These are phyloP conservation scores for Habropoda laboriosa DNA, from an alignment of 1,140 invertebrate species.

Conservation along the genomic window DNA sequence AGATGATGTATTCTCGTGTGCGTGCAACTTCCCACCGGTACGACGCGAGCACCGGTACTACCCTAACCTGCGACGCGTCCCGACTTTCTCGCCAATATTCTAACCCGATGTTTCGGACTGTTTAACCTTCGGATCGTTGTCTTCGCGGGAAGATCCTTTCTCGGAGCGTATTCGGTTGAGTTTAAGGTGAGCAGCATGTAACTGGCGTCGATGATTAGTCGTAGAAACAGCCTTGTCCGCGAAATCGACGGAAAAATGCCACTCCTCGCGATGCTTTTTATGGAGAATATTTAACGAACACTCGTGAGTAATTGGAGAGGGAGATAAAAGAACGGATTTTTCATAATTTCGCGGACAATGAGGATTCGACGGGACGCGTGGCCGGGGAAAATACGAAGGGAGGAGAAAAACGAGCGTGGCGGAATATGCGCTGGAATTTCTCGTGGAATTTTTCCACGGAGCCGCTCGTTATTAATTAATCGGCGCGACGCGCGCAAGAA, in stretches of 20 bases:
- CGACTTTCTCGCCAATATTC: no score
- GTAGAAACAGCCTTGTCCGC: background rate
- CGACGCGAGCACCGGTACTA: no score
- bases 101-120: no score
- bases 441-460: background rate
- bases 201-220: slow-evolving; percentile 8
- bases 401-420: background rate
- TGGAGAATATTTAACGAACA: slow-evolving; percentile 18
- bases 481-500: background rate
- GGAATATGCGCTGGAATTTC: background rate
- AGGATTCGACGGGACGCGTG: no score
- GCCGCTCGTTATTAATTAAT: slow-evolving; percentile 20
- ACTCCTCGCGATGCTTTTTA: background rate
- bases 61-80: no score
- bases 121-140: no score
- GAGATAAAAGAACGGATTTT: slow-evolving; percentile 11
- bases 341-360: background rate
- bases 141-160: no score
- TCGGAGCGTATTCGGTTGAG: no score
- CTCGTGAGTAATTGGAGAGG: slow-evolving; percentile 8
- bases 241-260: slow-evolving; percentile 6
- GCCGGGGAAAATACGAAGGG: no score
- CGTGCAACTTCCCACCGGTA: background rate
- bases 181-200: no score
- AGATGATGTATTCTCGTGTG: slow-evolving; percentile 36